Evolutionary conservation across 2,888 invertebrate species (phyloP), one percentile per base, ranked within the genome.

Genomic region (Chrysodeixis includens): DNA sequence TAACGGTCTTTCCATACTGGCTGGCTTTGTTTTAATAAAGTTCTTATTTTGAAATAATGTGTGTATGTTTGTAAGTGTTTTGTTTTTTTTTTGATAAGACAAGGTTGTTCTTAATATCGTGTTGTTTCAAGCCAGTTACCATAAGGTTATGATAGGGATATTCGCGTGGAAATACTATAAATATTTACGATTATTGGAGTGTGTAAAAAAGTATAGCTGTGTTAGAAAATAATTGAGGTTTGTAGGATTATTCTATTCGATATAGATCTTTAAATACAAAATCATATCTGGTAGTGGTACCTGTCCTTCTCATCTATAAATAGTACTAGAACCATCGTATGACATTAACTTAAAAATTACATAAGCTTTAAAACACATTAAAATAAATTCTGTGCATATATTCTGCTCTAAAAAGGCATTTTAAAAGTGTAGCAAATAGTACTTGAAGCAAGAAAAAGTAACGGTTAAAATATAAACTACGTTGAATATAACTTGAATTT

Each of bases 401-500:
- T 26, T 26, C 40, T n/a, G 40, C 5, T 14, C 35, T 32, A 10
- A 32, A 32, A n/a, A n/a, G 40, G 4, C n/a, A 40, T 14, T 40
- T 40, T n/a, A 40, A n/a, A n/a, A n/a, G n/a, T 40, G n/a, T n/a
- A 40, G 40, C 40, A 40, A 40, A n/a, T n/a, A n/a, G n/a, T n/a
- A 40, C n/a, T 40, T 40, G 1, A 40, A 40, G 40, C 40, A n/a
- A 40, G n/a, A 40, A 40, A 14, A 40, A n/a, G 40, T 40, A n/a
- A 40, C n/a, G n/a, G 40, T 40, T 40, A 40, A 40, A 40, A 40
- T n/a, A 40, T n/a, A 40, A 26, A 40, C 46, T 20, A 8, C 18
- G 18, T 55, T 46, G 57, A 64, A 14, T 16, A 53, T 22, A 35
- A 69, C 30, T 55, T 32, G 51, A 66, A 69, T 57, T 55, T 35